phyloP scores from a whole-genome alignment of 1,140 invertebrate species.

The Aphis gossypii region DNA sequence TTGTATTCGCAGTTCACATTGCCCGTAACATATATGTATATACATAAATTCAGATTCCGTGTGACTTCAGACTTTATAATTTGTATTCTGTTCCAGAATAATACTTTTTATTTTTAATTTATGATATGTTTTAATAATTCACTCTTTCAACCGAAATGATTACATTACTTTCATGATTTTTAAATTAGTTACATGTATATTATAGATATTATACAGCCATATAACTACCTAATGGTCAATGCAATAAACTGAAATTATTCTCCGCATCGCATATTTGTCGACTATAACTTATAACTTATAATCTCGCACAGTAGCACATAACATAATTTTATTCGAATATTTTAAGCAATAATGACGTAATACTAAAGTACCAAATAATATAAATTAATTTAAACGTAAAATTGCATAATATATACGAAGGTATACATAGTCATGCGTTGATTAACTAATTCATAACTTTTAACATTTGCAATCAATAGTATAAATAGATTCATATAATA shows the following conservation, averaged over 20 bases:
- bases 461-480: background rate
- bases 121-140: background rate
- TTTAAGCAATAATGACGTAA: background rate
- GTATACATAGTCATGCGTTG: background rate
- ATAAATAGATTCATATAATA: background rate
- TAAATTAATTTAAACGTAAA: background rate
- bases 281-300: background rate
- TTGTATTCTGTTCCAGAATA: background rate
- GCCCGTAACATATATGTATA: background rate
- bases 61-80: background rate
- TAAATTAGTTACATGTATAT: background rate
- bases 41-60: background rate
- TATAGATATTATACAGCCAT: background rate
- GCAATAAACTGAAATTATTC: background rate
- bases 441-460: background rate
- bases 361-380: background rate
- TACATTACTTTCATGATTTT: background rate
- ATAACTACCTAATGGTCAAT: background rate
- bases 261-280: background rate
- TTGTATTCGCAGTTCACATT: no score
- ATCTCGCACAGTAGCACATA: background rate
- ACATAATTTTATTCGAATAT: background rate
- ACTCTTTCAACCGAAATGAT: background rate
- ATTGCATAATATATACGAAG: background rate
- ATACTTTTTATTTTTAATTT: background rate